Base-by-base conservation (phyloP, 1,140 invertebrate species). In the Drosophila bifasciata region DNA sequence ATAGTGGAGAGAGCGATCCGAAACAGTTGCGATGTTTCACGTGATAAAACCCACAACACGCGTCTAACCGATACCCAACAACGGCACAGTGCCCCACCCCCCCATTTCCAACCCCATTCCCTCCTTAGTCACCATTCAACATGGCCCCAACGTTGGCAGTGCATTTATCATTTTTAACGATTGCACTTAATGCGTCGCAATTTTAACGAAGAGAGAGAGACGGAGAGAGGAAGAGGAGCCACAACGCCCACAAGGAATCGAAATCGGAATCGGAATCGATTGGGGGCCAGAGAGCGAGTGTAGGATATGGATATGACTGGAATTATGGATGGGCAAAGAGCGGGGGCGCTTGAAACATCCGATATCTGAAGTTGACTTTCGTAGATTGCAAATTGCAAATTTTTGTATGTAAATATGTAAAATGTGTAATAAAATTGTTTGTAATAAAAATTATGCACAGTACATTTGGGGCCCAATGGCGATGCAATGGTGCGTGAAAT, bases 371-470 rank as follows among this genome's bases (percentile, higher is more conserved):
- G 43, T 46, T 43, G 32, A 36, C 13, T 36, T 13, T 36, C 11
- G 36, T 7, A 21, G 36, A 68, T 62, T 74, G 51, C 53, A 61
- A 59, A 64, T 66, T 58, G 53, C 41, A 58, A 70, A 58, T 58
- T 48, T 61, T 16, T 45, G 45, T 64, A 53, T 66, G 58, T 46
- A 46, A 25, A 25, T 17, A 57, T 52, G 21, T 55, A 21, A n/a
- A 52, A 50, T 63, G 60, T 70, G 64, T 55, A 75, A 79, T 85
- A 58, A 85, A 85, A 84, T 76, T 79, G 80, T 77, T 86, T 81
- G 70, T 69, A 81, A 86, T 86, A 86, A 88, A 86, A 86, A 86
- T 86, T 88, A 88, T 74, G 74, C 55, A 86, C 81, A 88, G 83
- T 88, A 86, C 81, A 86, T 86, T 86, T 81, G 81, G 70, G 77